Base-by-base conservation (phyloP, 2,888 invertebrate species). In the Mythimna impura region DNA sequence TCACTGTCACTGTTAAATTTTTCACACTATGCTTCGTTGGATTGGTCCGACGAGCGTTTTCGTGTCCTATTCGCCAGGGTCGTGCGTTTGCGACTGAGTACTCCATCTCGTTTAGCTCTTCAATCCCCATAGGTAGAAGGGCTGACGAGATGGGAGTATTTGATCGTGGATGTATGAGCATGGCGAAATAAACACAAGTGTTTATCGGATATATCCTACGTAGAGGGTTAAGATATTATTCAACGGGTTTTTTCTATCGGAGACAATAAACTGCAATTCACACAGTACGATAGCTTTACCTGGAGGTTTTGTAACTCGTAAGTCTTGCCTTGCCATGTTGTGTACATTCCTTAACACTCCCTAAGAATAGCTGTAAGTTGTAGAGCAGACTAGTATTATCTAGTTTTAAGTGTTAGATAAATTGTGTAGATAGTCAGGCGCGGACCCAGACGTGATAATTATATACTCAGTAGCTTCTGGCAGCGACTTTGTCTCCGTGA, bases 301-400 rank as follows among this genome's bases (percentile, higher is more conserved):
- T 61, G 52, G 65, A 71, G 34, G 63, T 63, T 72, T 22, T 69
- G 25, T 69, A 80, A 54, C 34, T 30, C 25, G 10, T 61, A 76
- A 79, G 82, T 68, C 50, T 64, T 72, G 80, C 81, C 81, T 83
- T 83, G 80, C 67, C 67, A 17, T 63, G 75, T 78, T 75, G 68
- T 83, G 66, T 74, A 74, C 17, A 74, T 81, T 79, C 50, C 58
- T 78, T 79, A 73, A 43, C 22, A 65, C 60, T 66, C 47, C 60
- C 22, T 78, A 74, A 69, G 68, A 62, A 43, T 84, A 83, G 74
- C 40, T 43, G 22, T 81, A 82, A 78, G 78, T 69, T 63, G 57
- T 71, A 57, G 55, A 70, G 57, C 72, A 62, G 52, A 71, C 60
- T 78, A 81, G 74, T 81, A 78, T 84, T 84, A 74, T 64, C 14